Base-by-base conservation (phyloP, 2,888 invertebrate genomes). In the Pharmacophagus antenor region DNA sequence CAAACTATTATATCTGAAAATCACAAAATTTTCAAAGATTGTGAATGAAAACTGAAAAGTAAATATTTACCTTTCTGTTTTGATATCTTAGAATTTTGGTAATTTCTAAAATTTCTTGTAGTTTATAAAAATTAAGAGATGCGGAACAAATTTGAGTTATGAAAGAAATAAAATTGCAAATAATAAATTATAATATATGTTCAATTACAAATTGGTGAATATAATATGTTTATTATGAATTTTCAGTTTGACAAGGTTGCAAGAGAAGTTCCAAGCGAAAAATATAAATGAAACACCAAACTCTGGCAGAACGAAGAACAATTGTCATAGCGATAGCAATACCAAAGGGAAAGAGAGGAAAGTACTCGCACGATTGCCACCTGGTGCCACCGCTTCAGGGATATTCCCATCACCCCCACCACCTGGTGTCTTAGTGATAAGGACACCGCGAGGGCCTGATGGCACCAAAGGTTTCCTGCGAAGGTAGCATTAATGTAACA, bases 371-470 rank as follows among this genome's bases (percentile, higher is more conserved):
- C 76, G 91, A 54, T 68, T 88, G 51, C 88, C 88, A 3, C 79
- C 84, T 0, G 85, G 84, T 6, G 76, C 85, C 3, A 82, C 85
- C 0, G 70, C 77, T 0, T 69, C 82, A 1, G 88, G 83, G 10
- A 72, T 88, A 27, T 88, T 84, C 68, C 88, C 86, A 1, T 89
- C 86, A 5, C 90, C 90, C 0, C 84, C 87, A 0, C 91, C 88
- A 0, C 83, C 88, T 5, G 89, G 91, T 12, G 89, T 91, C 1
- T 82, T 88, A 15, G 91, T 96, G 58, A 91, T 96, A 72, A 91
- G 96, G 70, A 91, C 94, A 76, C 96, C 96, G 0, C 92, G 92
- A 69, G 96, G 96, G 41, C 96, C 96, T 1, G 96, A 96, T 72
- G 96, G 95, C 64, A 94, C 95, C 52, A 90, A 88, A 76, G 89